phyloP scores from a whole-genome alignment of 2,888 invertebrate genomes.

The Mythimna lalbum region DNA sequence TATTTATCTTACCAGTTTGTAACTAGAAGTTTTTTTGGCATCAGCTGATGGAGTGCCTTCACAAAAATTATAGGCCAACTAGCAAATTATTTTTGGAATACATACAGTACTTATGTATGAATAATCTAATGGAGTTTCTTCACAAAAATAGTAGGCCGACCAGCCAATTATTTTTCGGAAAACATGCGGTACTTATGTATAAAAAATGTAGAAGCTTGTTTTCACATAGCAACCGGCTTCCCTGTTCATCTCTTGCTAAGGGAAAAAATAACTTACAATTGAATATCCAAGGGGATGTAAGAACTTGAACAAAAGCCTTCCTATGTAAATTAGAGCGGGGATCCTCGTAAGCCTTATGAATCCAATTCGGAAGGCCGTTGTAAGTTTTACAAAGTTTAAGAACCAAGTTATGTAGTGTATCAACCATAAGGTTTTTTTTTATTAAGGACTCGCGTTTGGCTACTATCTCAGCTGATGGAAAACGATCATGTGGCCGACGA shows the following conservation, averaged over 20 bases:
- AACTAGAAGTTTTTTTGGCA: neutral
- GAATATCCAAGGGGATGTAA: constrained; percentile 44
- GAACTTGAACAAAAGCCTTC: constrained; percentile 58
- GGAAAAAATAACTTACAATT: constrained; percentile 42
- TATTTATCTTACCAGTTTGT: neutral
- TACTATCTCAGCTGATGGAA: too few species aligned
- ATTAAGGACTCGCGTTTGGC: too few species aligned
- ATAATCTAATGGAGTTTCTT: too few species aligned
- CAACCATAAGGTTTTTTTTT: constrained; percentile 10
- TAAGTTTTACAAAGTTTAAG: constrained; percentile 48
- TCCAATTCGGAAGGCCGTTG: constrained; percentile 54
- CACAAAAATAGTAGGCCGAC: too few species aligned
- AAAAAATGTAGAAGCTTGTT: neutral
- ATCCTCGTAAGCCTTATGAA: constrained; percentile 55
- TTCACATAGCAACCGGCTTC: neutral
- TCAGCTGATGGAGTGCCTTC: neutral
- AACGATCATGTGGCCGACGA: too few species aligned
- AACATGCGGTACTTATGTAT: neutral
- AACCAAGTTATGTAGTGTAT: constrained; percentile 15
- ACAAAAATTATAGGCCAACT: neutral
- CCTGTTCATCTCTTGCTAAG: constrained; percentile 9
- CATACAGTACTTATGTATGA: too few species aligned
- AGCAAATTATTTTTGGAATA: too few species aligned
- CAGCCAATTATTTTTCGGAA: constrained; percentile 14
- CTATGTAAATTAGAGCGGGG: constrained; percentile 59